Percentiles rank a stretch among this genome's conserved stretches.
phyloP scores from a whole-genome alignment of 2,113 vertebrate species.

The Sceloporus undulatus region DNA sequence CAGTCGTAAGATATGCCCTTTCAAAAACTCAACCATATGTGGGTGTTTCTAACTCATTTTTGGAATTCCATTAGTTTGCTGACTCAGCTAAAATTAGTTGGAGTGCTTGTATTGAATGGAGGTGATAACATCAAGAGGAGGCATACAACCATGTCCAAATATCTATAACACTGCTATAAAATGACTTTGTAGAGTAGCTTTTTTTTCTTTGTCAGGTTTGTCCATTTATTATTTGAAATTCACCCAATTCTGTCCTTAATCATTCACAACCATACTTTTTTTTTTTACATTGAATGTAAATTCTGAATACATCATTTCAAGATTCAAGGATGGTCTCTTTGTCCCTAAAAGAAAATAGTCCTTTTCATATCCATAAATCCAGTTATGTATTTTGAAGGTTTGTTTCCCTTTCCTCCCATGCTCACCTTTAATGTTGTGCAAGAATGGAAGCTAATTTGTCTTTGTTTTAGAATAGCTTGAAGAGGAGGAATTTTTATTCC shows the following conservation, averaged over 20 bases:
- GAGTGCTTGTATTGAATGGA: background rate
- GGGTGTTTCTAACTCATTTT: accelerated
- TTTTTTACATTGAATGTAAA: slow-evolving; percentile 12
- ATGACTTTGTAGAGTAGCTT: background rate
- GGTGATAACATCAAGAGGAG: background rate
- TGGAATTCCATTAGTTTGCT: background rate
- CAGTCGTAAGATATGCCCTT: background rate
- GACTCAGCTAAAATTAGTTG: background rate
- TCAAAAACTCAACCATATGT: background rate
- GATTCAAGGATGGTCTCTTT: slow-evolving; percentile 15
- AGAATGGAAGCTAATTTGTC: slow-evolving; percentile 41
- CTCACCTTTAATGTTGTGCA: slow-evolving; percentile 17
- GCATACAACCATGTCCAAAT: background rate
- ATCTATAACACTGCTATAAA: background rate
- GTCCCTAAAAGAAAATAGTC: slow-evolving; percentile 13
- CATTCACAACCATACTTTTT: slow-evolving; percentile 39
- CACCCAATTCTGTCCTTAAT: slow-evolving; percentile 40
- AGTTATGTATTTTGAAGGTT: slow-evolving; percentile 26
- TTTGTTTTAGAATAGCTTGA: slow-evolving; percentile 25
- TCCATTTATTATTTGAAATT: slow-evolving; percentile 27
- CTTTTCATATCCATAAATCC: slow-evolving; percentile 13
- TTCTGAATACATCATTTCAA: slow-evolving; percentile 11
- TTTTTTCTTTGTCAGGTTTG: slow-evolving; percentile 32
- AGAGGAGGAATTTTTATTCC: background rate
- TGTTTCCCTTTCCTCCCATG: slow-evolving; percentile 9